Conservation (phyloP, 2,797 vertebrate genomes). For the Myripristis murdjan region DNA sequence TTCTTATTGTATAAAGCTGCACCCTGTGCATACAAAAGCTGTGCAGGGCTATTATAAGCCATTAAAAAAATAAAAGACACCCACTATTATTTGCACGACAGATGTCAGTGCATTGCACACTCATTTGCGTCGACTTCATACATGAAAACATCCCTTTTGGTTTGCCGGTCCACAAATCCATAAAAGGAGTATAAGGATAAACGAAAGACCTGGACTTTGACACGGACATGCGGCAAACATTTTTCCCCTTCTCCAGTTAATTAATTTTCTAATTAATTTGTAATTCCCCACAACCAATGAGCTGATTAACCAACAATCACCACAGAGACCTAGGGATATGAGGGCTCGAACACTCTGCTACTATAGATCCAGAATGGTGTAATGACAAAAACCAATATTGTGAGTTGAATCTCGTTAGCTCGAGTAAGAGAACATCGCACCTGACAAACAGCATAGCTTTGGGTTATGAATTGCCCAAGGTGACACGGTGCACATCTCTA, state of each 20-base stretch:
- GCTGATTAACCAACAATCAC: conserved; percentile 57
- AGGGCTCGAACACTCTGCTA: conserved; percentile 25
- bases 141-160: neutral
- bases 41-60: conserved; percentile 59
- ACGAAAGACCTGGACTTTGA: conserved; percentile 42
- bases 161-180: conserved; percentile 13
- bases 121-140: conserved; percentile 17
- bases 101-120: neutral
- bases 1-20: conserved; percentile 47
- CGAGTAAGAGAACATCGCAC: neutral
- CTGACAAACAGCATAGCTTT: neutral
- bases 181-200: neutral
- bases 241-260: conserved; percentile 45
- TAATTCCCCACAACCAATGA: conserved; percentile 46
- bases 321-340: conserved; percentile 31
- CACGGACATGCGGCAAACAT: conserved; percentile 38
- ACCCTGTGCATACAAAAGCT: conserved; percentile 34
- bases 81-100: conserved; percentile 17
- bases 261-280: conserved; percentile 72
- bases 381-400: conserved; percentile 22
- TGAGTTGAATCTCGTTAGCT: conserved; percentile 9
- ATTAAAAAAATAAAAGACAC: conserved; percentile 40
- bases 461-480: neutral
- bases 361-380: conserved; percentile 22
- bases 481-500: neutral